Percentiles rank a stretch among this genome's conserved stretches.
Conservation (phyloP, 2,888 invertebrate genomes). For the Drosophila robusta region DNA sequence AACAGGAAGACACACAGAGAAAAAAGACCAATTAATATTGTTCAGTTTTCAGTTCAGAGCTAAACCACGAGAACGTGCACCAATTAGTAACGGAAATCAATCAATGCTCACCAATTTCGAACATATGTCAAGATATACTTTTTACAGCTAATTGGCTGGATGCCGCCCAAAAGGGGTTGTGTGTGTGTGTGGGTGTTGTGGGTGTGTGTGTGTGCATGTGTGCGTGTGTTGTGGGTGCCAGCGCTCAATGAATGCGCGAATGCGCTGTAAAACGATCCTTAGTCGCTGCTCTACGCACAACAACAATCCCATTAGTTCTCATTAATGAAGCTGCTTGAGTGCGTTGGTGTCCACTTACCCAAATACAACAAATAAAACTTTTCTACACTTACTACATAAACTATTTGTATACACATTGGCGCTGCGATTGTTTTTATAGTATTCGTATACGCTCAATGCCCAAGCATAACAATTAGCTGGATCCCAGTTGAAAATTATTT, state of each 20-base stretch:
- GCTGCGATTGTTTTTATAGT: slow-evolving; percentile 43
- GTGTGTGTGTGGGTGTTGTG: slow-evolving; percentile 10
- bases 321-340: slow-evolving; percentile 62
- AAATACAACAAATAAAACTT: slow-evolving; percentile 46
- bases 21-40: slow-evolving; percentile 51
- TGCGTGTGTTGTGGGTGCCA: slow-evolving; percentile 19
- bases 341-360: slow-evolving; percentile 47
- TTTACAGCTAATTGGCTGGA: slow-evolving; percentile 69
- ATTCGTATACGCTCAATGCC: slow-evolving; percentile 23
- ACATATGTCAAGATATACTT: slow-evolving; percentile 66
- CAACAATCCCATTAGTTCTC: slow-evolving; percentile 65
- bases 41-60: slow-evolving; percentile 28
- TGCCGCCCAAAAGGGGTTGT: slow-evolving; percentile 41
- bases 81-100: slow-evolving; percentile 65
- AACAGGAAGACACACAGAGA: neutral
- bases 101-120: slow-evolving; percentile 52
- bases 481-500: neutral
- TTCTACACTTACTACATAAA: slow-evolving; percentile 38
- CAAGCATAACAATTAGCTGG: neutral
- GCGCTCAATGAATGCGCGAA: slow-evolving; percentile 31
- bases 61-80: slow-evolving; percentile 15
- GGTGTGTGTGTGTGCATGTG: slow-evolving; percentile 15
- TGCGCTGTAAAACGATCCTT: slow-evolving; percentile 53
- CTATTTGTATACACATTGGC: slow-evolving; percentile 50
- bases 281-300: slow-evolving; percentile 28